Evolutionary conservation across 2,113 vertebrate species (phyloP), one percentile per base, ranked within the genome.

Genomic region (Tetraodon nigroviridis): DNA sequence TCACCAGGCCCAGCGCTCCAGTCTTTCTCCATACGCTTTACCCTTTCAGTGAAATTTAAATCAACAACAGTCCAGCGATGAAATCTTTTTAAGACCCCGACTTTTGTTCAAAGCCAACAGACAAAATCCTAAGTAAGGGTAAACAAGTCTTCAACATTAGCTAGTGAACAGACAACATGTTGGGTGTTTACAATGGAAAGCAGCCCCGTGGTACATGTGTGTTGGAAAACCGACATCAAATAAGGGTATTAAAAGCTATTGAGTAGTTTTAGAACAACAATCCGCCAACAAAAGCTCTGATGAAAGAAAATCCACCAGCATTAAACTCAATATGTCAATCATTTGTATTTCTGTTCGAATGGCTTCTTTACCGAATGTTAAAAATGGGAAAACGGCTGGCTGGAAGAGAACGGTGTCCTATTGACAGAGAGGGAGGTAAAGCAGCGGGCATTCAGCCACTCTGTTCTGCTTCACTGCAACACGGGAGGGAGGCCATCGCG

Each of bases 401-500:
- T 83, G 85, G 80, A 83, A 76, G 68, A 84, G 84, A 82, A 78
- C 71, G 64, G 74, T 76, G 76, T 81, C 82, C 71, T 87, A 86
- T 86, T 86, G 87, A 89, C 86, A 84, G 87, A 86, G 77, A 80
- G 80, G 57, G 78, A 83, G 83, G 80, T 69, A 78, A 75, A 83
- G 78, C 83, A 87, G 87, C 84, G 69, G 87, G 86, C 83, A 85
- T 83, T 69, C 84, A 84, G 84, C 81, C 86, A 86, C 82, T 86
- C 80, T 83, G 87, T 87, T 89, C 84, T 85, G 87, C 87, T 86
- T 79, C 83, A 84, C 84, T 83, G 86, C 87, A 83, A 89, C 86
- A 83, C 73, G 79, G 84, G 87, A 87, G 87, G 79, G 84, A 88
- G 84, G 86, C 83, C 84, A 88, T 77, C 51, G 4, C 59, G 73